These are phyloP conservation scores for Goniozus legneri DNA, from an alignment of 1,140 invertebrate species.

Conservation along the genomic window DNA sequence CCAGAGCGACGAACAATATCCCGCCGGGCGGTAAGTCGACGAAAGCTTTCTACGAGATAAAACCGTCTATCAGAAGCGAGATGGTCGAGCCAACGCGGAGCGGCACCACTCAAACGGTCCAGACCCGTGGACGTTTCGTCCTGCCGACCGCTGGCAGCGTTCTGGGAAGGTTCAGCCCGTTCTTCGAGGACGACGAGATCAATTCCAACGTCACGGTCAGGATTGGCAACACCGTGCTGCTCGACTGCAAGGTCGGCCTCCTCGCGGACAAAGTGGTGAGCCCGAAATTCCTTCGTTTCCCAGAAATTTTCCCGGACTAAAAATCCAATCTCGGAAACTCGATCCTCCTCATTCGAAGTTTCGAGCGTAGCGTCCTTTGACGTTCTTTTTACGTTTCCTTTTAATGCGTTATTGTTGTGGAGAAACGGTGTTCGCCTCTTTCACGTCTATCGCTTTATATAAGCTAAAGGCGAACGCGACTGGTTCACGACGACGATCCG, in stretches of 20 bases:
- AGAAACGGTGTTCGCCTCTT: too few species aligned
- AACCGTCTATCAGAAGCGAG: slow-evolving; percentile 35
- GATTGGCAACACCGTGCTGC: slow-evolving; percentile 53
- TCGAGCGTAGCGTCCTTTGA: too few species aligned
- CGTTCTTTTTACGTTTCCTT: too few species aligned
- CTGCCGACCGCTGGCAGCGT: slow-evolving; percentile 46
- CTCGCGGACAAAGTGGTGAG: slow-evolving; percentile 57
- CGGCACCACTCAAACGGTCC: slow-evolving; percentile 8
- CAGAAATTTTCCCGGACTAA: too few species aligned
- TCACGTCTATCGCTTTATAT: too few species aligned
- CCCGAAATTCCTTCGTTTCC: neutral
- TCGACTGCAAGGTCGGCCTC: slow-evolving; percentile 58
- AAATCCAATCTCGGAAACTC: too few species aligned
- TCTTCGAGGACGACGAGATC: slow-evolving; percentile 68
- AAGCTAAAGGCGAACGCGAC: too few species aligned
- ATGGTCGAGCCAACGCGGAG: slow-evolving; percentile 14
- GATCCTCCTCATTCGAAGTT: too few species aligned
- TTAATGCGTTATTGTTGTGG: too few species aligned
- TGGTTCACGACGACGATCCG: too few species aligned
- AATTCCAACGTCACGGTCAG: slow-evolving; percentile 54
- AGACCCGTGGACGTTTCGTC: slow-evolving; percentile 28
- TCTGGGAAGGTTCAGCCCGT: slow-evolving; percentile 64
- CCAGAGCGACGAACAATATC: slow-evolving; percentile 27
- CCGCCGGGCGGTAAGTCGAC: slow-evolving; percentile 23
- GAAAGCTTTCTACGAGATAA: slow-evolving; percentile 40